These are phyloP conservation scores for Drosophila nasuta DNA, from an alignment of 1,140 invertebrate genomes.

Conservation along the genomic window DNA sequence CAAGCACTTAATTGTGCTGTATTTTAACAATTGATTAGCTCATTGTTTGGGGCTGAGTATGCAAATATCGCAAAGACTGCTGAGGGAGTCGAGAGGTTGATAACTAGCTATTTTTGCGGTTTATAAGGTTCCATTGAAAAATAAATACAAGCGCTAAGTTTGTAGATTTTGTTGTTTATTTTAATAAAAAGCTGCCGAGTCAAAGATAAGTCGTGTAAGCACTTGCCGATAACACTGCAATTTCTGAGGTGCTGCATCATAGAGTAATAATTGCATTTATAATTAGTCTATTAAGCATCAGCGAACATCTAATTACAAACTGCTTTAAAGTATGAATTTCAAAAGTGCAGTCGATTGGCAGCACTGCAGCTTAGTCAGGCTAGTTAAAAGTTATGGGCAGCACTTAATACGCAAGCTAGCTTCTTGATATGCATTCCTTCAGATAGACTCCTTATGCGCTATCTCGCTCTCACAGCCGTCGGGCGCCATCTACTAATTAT, in stretches of 20 bases:
- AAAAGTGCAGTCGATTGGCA: neutral
- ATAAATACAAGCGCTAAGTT: neutral
- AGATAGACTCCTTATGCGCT: neutral
- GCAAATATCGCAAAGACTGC: slow-evolving; percentile 11
- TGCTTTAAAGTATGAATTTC: neutral
- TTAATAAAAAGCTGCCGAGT: slow-evolving; percentile 5
- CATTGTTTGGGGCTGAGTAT: slow-evolving; percentile 45
- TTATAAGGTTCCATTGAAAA: slow-evolving; percentile 9
- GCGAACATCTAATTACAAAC: neutral
- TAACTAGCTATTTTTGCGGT: slow-evolving; percentile 8
- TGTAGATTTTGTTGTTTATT: slow-evolving; percentile 2
- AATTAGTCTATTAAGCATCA: too few relatives aligned
- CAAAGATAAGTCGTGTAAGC: neutral
- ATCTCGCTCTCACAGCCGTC: neutral
- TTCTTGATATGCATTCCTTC: too few relatives aligned
- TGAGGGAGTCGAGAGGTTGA: neutral
- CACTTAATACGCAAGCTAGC: too few relatives aligned
- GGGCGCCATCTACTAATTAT: neutral
- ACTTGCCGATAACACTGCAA: neutral
- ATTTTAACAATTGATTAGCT: slow-evolving; percentile 54
- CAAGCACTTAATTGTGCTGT: slow-evolving; percentile 18
- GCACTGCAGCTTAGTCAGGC: neutral
- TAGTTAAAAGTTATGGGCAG: neutral
- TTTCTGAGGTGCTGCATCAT: too few relatives aligned
- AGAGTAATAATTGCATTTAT: too few relatives aligned